Percentiles rank a stretch among this genome's conserved stretches.
phyloP scores from a whole-genome alignment of 2,113 vertebrate genomes.

The Melierax canorus region DNA sequence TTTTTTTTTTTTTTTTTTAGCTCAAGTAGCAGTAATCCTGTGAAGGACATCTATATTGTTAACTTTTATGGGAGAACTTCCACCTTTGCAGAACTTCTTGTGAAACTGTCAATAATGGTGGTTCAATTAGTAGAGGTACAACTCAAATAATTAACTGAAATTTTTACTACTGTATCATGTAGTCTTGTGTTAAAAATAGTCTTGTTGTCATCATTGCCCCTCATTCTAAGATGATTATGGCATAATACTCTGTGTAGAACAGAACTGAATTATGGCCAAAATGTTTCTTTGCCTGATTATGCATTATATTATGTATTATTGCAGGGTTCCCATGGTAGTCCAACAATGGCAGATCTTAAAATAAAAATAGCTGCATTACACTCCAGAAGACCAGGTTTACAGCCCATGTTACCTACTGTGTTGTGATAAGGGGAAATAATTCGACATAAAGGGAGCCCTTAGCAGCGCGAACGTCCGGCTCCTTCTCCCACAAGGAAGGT shows the following conservation, averaged over 20 bases:
- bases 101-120: not conserved
- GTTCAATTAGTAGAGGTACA: not conserved
- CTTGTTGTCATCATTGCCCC: not conserved
- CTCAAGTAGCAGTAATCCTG: not conserved
- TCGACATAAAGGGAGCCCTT: not conserved
- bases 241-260: not conserved
- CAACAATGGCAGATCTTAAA: not conserved
- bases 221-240: not conserved
- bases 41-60: not conserved
- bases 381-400: not conserved
- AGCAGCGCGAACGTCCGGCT: too few species aligned
- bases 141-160: not conserved
- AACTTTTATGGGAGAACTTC: not conserved
- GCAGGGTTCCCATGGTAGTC: not conserved
- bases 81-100: not conserved
- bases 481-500: too few species aligned
- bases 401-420: not conserved
- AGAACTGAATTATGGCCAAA: not conserved
- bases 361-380: not conserved
- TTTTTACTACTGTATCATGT: not conserved
- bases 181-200: not conserved
- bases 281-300: not conserved
- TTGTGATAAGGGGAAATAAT: not conserved
- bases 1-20: not conserved
- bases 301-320: not conserved